Percentiles rank a stretch among this genome's conserved stretches.
phyloP scores from a whole-genome alignment of 2,113 vertebrate species.

The Planiliza haematocheilus region DNA sequence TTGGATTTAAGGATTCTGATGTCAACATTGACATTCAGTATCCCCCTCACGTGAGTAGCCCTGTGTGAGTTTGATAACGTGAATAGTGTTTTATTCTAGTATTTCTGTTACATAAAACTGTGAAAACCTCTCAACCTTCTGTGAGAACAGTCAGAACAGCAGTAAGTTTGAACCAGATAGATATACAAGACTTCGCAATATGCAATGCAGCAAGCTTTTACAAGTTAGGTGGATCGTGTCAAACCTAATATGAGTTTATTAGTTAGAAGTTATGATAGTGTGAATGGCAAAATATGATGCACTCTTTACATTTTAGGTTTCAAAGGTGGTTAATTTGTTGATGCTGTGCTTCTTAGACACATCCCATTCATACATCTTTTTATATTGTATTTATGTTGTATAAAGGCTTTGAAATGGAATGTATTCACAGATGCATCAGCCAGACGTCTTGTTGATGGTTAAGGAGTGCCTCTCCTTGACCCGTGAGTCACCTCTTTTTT shows the following conservation, averaged over 20 bases:
- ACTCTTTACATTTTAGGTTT: neutral
- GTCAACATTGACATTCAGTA: constrained; percentile 94
- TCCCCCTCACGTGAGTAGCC: constrained; percentile 90
- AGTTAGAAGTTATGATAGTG: neutral
- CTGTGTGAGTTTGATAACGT: constrained; percentile 30
- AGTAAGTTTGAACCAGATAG: no score
- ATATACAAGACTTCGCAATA: neutral
- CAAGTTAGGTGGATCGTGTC: no score
- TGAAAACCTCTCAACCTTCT: neutral
- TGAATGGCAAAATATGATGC: neutral
- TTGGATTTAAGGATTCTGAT: constrained; percentile 95
- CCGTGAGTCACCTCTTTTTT: constrained; percentile 85
- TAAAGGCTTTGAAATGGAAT: constrained; percentile 72
- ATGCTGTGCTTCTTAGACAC: constrained; percentile 15
- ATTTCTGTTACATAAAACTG: neutral
- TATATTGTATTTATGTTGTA: constrained; percentile 52
- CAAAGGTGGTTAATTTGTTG: neutral
- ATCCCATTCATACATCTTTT: constrained; percentile 5
- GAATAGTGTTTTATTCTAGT: neutral
- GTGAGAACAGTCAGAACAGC: no score
- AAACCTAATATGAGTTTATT: no score
- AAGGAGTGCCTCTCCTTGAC: constrained; percentile 90
- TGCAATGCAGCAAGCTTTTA: no score
- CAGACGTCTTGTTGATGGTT: constrained; percentile 92
- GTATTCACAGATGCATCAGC: constrained; percentile 93